These are phyloP conservation scores for Drosophila putrida DNA, from an alignment of 2,888 invertebrate species.

Conservation along the genomic window DNA sequence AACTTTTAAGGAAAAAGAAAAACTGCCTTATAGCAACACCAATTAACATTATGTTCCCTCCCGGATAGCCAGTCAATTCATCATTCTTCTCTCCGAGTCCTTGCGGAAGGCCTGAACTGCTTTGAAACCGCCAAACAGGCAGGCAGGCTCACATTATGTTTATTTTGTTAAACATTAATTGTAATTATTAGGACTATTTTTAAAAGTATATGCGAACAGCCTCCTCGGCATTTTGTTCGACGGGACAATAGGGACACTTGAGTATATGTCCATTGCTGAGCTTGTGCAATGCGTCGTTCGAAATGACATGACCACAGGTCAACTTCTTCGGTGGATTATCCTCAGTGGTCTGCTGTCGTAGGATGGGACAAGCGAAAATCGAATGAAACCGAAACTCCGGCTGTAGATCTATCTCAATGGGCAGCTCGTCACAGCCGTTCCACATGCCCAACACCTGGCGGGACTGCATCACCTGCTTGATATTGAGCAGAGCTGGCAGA, in stretches of 20 bases:
- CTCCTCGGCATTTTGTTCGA: slow-evolving; percentile 97
- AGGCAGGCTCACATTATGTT: slow-evolving; percentile 42
- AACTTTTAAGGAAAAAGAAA: slow-evolving; percentile 37
- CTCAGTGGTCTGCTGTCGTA: slow-evolving; percentile 97
- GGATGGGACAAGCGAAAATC: slow-evolving; percentile 99
- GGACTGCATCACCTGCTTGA: slow-evolving; percentile 96
- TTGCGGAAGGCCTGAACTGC: too few species aligned
- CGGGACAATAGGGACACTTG: slow-evolving; percentile 99
- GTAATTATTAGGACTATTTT: slow-evolving; percentile 34
- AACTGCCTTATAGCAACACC: slow-evolving; percentile 9
- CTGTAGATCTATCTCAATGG: slow-evolving; percentile 98
- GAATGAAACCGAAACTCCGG: slow-evolving; percentile 97
- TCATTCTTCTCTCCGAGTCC: background rate
- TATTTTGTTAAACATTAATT: slow-evolving; percentile 15
- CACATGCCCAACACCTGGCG: slow-evolving; percentile 96
- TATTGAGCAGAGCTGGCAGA: slow-evolving; percentile 96
- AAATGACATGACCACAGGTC: slow-evolving; percentile 99
- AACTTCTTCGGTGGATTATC: slow-evolving; percentile 98
- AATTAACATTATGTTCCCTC: slow-evolving; percentile 6
- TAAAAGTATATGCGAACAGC: slow-evolving; percentile 97
- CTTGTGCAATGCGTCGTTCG: slow-evolving; percentile 97
- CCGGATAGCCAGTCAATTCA: slow-evolving; percentile 8
- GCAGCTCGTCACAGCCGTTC: slow-evolving; percentile 98
- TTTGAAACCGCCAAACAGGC: background rate
- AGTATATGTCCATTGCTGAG: slow-evolving; percentile 97